Percentiles rank a stretch among this genome's conserved stretches.
phyloP scores from a whole-genome alignment of 2,797 vertebrate species.

The Myotis planiceps region DNA sequence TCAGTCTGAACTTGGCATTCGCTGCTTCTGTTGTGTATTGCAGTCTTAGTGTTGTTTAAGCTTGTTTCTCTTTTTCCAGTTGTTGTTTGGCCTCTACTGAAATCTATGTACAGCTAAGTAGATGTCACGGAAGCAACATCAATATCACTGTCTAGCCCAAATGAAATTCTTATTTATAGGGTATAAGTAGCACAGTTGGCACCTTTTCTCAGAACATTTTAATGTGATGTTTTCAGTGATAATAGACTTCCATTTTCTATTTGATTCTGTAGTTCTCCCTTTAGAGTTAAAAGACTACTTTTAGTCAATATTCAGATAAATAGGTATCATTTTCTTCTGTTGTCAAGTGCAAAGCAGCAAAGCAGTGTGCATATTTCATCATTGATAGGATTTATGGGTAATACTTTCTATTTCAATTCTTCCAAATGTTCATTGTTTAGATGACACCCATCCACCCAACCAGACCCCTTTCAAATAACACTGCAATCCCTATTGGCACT shows the following conservation, averaged over 20 bases:
- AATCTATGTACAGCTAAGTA: slow-evolving; percentile 33
- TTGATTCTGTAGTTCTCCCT: slow-evolving; percentile 32
- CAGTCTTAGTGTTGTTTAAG: slow-evolving; percentile 64
- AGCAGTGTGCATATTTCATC: not conserved
- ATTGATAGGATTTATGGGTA: slow-evolving; percentile 29
- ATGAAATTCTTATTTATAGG: slow-evolving; percentile 29
- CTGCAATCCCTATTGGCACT: not conserved
- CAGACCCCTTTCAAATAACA: not conserved
- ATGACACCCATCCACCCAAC: not conserved
- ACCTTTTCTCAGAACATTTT: slow-evolving; percentile 61
- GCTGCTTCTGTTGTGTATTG: slow-evolving; percentile 61
- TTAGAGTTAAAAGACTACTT: slow-evolving; percentile 44
- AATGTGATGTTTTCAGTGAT: slow-evolving; percentile 45
- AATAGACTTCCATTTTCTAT: slow-evolving; percentile 59
- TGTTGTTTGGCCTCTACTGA: slow-evolving; percentile 40
- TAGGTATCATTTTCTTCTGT: not conserved
- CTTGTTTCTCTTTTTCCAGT: slow-evolving; percentile 66
- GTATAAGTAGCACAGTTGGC: not conserved
- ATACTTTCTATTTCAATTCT: slow-evolving; percentile 23
- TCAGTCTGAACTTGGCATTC: slow-evolving; percentile 65
- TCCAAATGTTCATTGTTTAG: slow-evolving; percentile 42
- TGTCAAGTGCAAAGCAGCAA: slow-evolving; percentile 47
- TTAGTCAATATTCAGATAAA: slow-evolving; percentile 43
- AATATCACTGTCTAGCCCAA: slow-evolving; percentile 9
- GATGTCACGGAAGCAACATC: slow-evolving; percentile 42